phyloP scores from a whole-genome alignment of 2,888 invertebrate species.

The Napeogenes sylphis region DNA sequence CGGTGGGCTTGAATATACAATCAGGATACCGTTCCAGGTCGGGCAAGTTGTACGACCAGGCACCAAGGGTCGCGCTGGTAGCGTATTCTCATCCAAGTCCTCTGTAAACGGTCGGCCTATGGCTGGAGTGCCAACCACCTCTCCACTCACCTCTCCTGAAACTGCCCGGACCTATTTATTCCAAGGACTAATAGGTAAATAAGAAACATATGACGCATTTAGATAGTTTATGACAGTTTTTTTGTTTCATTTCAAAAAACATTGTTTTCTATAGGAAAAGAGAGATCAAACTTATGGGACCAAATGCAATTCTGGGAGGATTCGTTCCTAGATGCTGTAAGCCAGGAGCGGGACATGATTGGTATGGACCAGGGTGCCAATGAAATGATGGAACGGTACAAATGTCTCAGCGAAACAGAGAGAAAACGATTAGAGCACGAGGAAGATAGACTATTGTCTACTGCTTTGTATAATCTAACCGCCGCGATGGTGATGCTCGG shows the following conservation, averaged over 20 bases:
- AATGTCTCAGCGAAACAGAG: conserved; percentile 93
- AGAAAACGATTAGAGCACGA: conserved; percentile 97
- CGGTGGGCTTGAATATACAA: too few relatives aligned
- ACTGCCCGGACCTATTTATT: conserved; percentile 93
- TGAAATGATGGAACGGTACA: conserved; percentile 99
- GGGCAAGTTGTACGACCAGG: conserved; percentile 74
- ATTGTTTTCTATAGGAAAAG: conserved; percentile 78
- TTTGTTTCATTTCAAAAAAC: too few relatives aligned
- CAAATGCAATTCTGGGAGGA: conserved; percentile 99
- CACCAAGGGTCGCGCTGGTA: conserved; percentile 88
- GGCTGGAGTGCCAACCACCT: conserved; percentile 90
- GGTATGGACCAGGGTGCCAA: conserved; percentile 99
- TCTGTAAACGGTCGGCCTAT: conserved; percentile 91
- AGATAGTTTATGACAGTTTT: too few relatives aligned
- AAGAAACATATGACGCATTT: too few relatives aligned
- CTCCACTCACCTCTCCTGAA: conserved; percentile 93
- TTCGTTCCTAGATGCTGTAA: conserved; percentile 97
- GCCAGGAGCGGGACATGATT: conserved; percentile 98
- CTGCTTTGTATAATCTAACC: conserved; percentile 96
- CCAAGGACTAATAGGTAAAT: conserved; percentile 85
- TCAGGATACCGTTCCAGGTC: too few relatives aligned
- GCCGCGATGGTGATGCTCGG: conserved; percentile 96
- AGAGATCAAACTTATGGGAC: conserved; percentile 94
- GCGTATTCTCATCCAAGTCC: conserved; percentile 95
- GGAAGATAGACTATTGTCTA: conserved; percentile 96